A percentile compares a stretch with the other conserved stretches of the same genome.
These are phyloP conservation scores for Anolis apletophallus DNA, from an alignment of 2,797 vertebrate species.

Conservation along the genomic window DNA sequence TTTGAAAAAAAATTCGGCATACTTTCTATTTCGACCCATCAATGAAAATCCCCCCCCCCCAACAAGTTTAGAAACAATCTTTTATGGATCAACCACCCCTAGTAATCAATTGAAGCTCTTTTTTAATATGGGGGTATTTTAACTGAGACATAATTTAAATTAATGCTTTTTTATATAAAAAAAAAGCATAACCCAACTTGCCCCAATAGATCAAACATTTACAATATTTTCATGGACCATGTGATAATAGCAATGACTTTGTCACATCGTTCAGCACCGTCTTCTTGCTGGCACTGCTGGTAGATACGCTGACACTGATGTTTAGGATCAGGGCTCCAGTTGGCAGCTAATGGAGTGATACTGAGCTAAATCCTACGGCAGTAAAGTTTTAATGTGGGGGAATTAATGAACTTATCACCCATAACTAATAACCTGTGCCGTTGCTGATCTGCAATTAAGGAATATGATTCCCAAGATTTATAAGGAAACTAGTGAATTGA, in stretches of 20 bases:
- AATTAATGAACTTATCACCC: constrained; percentile 80
- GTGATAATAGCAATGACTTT: neutral
- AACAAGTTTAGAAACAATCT: no score
- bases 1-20: no score
- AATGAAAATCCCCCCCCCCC: no score
- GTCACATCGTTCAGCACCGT: neutral
- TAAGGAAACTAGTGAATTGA: constrained; percentile 3
- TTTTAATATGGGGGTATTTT: neutral
- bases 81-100: no score
- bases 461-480: constrained; percentile 69
- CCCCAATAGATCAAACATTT: neutral
- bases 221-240: neutral
- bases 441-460: constrained; percentile 77
- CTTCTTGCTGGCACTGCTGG: neutral
- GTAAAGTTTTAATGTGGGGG: constrained; percentile 69
- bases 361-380: constrained; percentile 76
- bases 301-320: constrained; percentile 8
- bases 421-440: constrained; percentile 76
- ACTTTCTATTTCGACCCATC: no score
- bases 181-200: neutral
- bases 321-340: constrained; percentile 35
- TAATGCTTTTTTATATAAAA: neutral
- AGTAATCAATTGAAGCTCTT: no score
- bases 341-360: constrained; percentile 75
- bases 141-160: neutral